A percentile compares a stretch with the other conserved stretches of the same genome.
These are phyloP conservation scores for Stichopus chloronotus DNA, from an alignment of 35 echinoderm and acorn worm species.

Conservation along the genomic window DNA sequence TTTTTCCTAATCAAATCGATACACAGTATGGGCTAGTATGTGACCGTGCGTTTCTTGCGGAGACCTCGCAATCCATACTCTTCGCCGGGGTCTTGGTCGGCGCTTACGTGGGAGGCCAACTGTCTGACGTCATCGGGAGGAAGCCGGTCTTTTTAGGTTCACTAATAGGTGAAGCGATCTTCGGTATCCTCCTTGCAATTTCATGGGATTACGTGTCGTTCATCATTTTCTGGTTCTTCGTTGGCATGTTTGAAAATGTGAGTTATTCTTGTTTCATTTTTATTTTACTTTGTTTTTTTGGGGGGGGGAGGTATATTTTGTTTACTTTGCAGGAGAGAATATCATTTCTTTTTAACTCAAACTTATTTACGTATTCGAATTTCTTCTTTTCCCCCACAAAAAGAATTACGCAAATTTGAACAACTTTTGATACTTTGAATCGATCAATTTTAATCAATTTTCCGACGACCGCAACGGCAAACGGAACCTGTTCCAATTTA, in stretches of 20 bases:
- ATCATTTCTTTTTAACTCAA: no score
- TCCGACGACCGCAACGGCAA: no score
- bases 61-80: constrained; percentile 77
- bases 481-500: no score
- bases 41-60: constrained; percentile 32
- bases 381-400: no score
- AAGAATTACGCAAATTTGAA: no score
- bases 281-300: no score
- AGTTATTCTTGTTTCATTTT: constrained; percentile 21
- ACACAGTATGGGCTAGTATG: constrained; percentile 84
- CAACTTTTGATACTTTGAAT: no score
- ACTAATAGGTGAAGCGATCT: constrained; percentile 57
- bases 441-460: no score
- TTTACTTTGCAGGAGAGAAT: no score
- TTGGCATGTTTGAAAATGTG: constrained; percentile 95
- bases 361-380: no score
- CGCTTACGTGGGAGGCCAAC: constrained; percentile 75
- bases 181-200: constrained; percentile 68
- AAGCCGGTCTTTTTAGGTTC: constrained; percentile 68
- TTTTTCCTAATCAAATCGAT: background rate
- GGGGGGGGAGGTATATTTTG: no score
- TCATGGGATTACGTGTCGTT: constrained; percentile 76
- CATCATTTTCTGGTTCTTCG: constrained; percentile 77
- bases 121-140: constrained; percentile 86
- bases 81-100: constrained; percentile 84